These are phyloP conservation scores for Chrysotoxum bicinctum DNA, from an alignment of 2,888 invertebrate genomes.

Conservation along the genomic window DNA sequence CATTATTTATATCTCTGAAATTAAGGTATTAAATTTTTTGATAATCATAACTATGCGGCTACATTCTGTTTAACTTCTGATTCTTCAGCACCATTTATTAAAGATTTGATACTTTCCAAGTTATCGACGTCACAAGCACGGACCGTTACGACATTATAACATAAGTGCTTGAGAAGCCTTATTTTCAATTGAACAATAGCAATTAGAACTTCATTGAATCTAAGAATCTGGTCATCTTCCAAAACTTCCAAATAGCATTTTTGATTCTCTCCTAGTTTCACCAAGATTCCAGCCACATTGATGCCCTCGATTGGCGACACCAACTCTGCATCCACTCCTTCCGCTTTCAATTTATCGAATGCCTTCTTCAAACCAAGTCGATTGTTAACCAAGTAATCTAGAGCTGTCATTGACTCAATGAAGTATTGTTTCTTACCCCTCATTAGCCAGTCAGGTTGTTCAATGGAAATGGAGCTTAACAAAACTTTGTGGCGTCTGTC, in stretches of 20 bases:
- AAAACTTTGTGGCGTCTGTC: too few species aligned
- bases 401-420: too few species aligned
- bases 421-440: too few species aligned
- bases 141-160: conserved; percentile 76
- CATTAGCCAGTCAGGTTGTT: too few species aligned
- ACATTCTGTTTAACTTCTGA: conserved; percentile 21
- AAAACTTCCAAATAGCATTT: too few species aligned
- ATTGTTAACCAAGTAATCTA: too few species aligned
- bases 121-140: conserved; percentile 33
- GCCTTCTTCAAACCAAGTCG: too few species aligned
- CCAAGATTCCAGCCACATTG: conserved; percentile 78
- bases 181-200: too few species aligned
- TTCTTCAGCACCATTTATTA: conserved; percentile 19
- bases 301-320: conserved; percentile 78
- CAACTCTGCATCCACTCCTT: conserved; percentile 74
- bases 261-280: conserved; percentile 73
- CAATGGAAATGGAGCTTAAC: too few species aligned
- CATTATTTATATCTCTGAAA: background rate
- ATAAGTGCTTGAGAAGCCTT: conserved; percentile 75
- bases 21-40: conserved; percentile 4
- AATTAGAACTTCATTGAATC: too few species aligned
- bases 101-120: conserved; percentile 11
- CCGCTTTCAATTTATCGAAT: too few species aligned
- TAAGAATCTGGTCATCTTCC: too few species aligned
- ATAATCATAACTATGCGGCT: conserved; percentile 22